Evolutionary conservation across 2,797 vertebrate species (phyloP).

Genomic region (Varecia variegata): DNA sequence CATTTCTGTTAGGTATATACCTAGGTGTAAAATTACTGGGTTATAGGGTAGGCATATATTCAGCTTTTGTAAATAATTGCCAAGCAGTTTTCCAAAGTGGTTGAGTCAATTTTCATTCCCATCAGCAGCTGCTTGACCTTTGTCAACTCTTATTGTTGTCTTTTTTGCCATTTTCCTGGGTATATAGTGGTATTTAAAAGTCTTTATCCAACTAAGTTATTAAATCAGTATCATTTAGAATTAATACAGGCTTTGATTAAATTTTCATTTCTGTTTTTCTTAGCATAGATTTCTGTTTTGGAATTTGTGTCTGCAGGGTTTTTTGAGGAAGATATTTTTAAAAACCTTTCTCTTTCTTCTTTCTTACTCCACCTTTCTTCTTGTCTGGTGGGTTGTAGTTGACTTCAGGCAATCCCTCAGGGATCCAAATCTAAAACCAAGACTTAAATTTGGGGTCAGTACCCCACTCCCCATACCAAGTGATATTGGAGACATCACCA

Average conservation of each 20-base stretch:
- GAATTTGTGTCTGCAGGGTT: neutral
- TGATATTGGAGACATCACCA: neutral
- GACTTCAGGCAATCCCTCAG: neutral
- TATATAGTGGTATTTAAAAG: neutral
- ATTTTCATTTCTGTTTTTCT: conserved; percentile 32
- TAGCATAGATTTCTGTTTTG: neutral
- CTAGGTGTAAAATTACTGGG: neutral
- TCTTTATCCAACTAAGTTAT: neutral
- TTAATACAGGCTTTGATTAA: neutral
- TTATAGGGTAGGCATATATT: neutral
- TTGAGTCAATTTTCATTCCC: neutral
- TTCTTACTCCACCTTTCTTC: neutral
- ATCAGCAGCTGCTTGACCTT: neutral
- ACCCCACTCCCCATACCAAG: neutral
- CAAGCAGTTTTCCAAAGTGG: neutral
- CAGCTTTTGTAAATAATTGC: neutral
- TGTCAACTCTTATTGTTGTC: neutral
- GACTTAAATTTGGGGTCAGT: neutral
- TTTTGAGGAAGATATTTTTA: neutral
- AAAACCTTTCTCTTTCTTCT: neutral
- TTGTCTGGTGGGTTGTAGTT: neutral
- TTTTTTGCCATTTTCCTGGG: neutral
- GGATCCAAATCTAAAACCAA: neutral
- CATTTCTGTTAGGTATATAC: neutral
- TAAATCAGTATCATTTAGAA: conserved; percentile 17